Base-by-base conservation (phyloP, 2,888 invertebrate species). In the Halictus ligatus region DNA sequence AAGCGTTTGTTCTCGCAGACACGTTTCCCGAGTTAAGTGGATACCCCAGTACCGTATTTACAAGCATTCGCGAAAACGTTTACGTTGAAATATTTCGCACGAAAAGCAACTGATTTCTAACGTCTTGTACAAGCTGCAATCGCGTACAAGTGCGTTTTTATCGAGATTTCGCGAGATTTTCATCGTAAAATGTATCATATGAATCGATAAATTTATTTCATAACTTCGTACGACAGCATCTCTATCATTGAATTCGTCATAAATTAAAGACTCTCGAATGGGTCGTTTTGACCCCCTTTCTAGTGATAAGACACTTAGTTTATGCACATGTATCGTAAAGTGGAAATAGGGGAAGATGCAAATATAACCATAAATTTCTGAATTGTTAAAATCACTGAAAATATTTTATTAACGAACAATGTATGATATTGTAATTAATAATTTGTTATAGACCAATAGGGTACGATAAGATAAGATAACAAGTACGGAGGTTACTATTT, bases 341-440 rank as follows among this genome's bases (percentile, higher is more conserved):
- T n/a, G 40, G 43, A n/a, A 40, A 58, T 40, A 75, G 40, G 58
- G 21, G 40, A 58, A 58, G 21, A 7, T 75, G 18, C 10, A 18
- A 48, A 8, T 6, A 25, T 12, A 29, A 35, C 35, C 29, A n/a
- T 46, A 46, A 21, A 75, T 46, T 46, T 29, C 46, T 64, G 43
- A 60, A 46, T 29, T n/a, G 60, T 21, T 69, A 12, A 40, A 69
- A 69, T 40, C 40, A 69, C 40, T 29, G 40, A n/a, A 43, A 69
- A 21, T 40, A 69, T 69, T 67, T 67, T 67, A 35, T 67, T 35
- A 67, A 67, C 7, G 18, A 35, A 67, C 18, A 40, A 69, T 69
- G 69, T 40, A 69, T 43, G 21, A 69, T 69, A 69, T 40, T 69
- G 40, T 69, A 40, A 40, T 69, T 12, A 69, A 69, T 12, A 69